Evolutionary conservation across 2,113 vertebrate genomes (phyloP).

Genomic region (Malurus elegans): DNA sequence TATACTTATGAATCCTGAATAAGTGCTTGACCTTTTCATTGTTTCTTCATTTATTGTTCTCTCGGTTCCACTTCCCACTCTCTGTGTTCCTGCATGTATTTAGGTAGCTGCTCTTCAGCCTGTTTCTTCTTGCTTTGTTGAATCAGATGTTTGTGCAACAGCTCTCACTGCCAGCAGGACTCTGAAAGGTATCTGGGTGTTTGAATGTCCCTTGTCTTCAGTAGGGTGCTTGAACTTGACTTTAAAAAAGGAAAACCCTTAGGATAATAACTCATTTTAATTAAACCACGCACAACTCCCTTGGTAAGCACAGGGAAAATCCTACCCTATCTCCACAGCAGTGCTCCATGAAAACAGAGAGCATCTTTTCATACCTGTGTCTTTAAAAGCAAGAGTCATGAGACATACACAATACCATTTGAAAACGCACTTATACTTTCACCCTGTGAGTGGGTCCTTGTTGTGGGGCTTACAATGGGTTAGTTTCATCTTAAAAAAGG

Average conservation of each 20-base stretch:
- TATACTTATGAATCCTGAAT: not conserved
- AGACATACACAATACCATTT: not conserved
- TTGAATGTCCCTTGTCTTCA: not conserved
- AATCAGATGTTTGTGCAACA: not conserved
- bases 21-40: slow-evolving; percentile 11
- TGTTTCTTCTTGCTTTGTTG: not conserved
- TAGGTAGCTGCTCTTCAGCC: not conserved
- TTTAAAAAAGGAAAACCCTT: not conserved
- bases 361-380: not conserved
- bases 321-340: not conserved
- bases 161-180: not conserved
- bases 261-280: not conserved
- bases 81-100: not conserved
- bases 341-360: not conserved
- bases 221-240: slow-evolving; percentile 5
- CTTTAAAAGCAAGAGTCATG: not conserved
- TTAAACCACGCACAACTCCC: not conserved
- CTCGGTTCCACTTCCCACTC: not conserved
- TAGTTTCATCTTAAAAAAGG: not conserved
- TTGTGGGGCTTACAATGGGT: slow-evolving; percentile 18
- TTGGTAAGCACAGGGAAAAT: not conserved
- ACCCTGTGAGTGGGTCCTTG: not conserved
- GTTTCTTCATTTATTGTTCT: slow-evolving; percentile 37
- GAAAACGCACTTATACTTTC: not conserved
- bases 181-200: not conserved